Percentiles rank a stretch among this genome's conserved stretches.
Conservation (phyloP, 2,797 vertebrate species). For the Peromyscus eremicus region DNA sequence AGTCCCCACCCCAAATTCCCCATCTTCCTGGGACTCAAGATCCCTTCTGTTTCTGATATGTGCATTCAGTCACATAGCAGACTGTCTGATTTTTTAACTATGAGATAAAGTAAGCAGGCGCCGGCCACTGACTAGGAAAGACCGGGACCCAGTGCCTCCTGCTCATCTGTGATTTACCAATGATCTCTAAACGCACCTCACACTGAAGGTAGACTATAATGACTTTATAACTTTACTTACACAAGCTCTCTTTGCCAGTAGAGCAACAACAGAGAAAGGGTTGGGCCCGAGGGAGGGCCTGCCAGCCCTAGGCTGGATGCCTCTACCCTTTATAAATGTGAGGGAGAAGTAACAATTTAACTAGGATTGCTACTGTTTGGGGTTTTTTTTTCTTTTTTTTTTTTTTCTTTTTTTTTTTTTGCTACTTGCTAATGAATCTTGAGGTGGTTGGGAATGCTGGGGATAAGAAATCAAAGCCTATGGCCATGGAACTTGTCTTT, state of each 20-base stretch:
- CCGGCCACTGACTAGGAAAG: background rate
- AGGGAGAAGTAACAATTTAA: background rate
- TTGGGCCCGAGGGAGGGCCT: background rate
- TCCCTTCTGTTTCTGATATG: background rate
- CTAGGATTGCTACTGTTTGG: background rate
- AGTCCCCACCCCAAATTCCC: background rate
- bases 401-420: background rate
- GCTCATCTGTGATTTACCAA: background rate
- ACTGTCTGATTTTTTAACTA: background rate
- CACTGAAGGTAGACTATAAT: background rate
- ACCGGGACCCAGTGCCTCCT: background rate
- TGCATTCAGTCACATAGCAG: background rate
- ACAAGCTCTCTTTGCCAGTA: background rate
- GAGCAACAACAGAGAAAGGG: background rate
- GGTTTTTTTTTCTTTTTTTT: background rate
- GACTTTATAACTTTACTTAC: background rate
- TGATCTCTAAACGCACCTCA: background rate
- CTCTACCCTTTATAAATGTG: background rate
- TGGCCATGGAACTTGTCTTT: accelerated
- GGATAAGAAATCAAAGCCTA: background rate
- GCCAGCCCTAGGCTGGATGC: background rate
- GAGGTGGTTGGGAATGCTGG: background rate
- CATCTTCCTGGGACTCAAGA: background rate
- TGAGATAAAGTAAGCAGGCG: too few relatives aligned
- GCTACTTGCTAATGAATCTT: background rate